Conservation (phyloP, 2,888 invertebrate species). For the Meliscaeva auricollis region DNA sequence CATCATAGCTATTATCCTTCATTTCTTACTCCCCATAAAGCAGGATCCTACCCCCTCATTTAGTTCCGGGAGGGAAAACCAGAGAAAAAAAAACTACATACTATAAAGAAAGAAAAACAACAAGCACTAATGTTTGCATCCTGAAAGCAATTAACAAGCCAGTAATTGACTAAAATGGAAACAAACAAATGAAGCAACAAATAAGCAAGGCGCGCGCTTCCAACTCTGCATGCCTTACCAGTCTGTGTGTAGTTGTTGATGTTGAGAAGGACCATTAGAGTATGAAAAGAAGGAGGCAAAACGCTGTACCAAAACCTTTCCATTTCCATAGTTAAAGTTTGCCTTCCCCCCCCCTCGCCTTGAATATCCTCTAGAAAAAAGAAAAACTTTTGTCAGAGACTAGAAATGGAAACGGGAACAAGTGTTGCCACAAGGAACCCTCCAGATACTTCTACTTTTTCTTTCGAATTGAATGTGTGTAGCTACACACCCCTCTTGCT, state of each 20-base stretch:
- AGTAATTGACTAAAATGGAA: constrained; percentile 82
- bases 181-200: constrained; percentile 78
- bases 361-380: no score
- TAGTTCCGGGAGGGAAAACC: constrained; percentile 3
- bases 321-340: constrained; percentile 33
- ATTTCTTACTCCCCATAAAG: constrained; percentile 65
- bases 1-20: constrained; percentile 62
- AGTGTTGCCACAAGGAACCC: constrained; percentile 73
- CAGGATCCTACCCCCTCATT: no score
- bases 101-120: constrained; percentile 44
- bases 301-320: constrained; percentile 55
- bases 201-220: constrained; percentile 56
- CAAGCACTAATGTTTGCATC: constrained; percentile 71
- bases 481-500: constrained; percentile 62
- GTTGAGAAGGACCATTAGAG: background rate
- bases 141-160: constrained; percentile 82
- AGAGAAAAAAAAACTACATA: constrained; percentile 1
- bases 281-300: constrained; percentile 1
- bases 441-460: constrained; percentile 56
- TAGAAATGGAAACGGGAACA: constrained; percentile 71
- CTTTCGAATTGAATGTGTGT: constrained; percentile 45
- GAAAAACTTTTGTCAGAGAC: constrained; percentile 63
- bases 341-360: constrained; percentile 9
- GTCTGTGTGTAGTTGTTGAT: background rate
- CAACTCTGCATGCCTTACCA: constrained; percentile 39